Conservation (phyloP, 2,797 vertebrate species). For the Sciurus carolinensis region DNA sequence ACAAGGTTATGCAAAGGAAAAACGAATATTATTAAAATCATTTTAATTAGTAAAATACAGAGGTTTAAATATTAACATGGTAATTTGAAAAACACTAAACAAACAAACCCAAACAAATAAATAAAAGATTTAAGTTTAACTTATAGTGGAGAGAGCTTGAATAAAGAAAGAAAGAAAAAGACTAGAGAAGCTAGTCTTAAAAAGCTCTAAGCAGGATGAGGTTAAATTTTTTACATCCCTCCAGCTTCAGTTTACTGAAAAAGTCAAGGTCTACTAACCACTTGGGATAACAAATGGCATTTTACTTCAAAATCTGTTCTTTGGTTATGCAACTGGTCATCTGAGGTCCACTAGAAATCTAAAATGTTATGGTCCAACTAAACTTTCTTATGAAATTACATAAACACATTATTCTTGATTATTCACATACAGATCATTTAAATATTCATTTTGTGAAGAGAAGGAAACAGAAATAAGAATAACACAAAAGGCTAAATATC, state of each 20-base stretch:
- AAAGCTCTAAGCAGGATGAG: constrained; percentile 7
- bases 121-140: constrained; percentile 55
- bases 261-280: constrained; percentile 20
- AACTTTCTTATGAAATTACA: constrained; percentile 50
- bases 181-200: neutral
- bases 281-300: neutral
- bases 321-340: neutral
- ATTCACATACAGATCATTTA: constrained; percentile 1
- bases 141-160: neutral
- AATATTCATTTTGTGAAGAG: constrained; percentile 42
- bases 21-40: constrained; percentile 78
- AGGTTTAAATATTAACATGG: constrained; percentile 37
- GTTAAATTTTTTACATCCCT: neutral
- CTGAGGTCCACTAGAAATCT: constrained; percentile 37
- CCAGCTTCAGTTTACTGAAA: constrained; percentile 2
- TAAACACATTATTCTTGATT: constrained; percentile 24
- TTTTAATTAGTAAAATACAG: constrained; percentile 52
- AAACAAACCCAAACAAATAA: constrained; percentile 23
- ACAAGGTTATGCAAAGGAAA: constrained; percentile 66
- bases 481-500: constrained; percentile 34
- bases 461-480: constrained; percentile 48
- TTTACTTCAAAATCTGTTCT: constrained; percentile 37
- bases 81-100: constrained; percentile 32
- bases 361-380: constrained; percentile 6
- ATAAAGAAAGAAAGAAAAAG: constrained; percentile 41